Evolutionary conservation across 2,113 vertebrate species (phyloP), one percentile per base, ranked within the genome.

Genomic region (Phyllostomus discolor): DNA sequence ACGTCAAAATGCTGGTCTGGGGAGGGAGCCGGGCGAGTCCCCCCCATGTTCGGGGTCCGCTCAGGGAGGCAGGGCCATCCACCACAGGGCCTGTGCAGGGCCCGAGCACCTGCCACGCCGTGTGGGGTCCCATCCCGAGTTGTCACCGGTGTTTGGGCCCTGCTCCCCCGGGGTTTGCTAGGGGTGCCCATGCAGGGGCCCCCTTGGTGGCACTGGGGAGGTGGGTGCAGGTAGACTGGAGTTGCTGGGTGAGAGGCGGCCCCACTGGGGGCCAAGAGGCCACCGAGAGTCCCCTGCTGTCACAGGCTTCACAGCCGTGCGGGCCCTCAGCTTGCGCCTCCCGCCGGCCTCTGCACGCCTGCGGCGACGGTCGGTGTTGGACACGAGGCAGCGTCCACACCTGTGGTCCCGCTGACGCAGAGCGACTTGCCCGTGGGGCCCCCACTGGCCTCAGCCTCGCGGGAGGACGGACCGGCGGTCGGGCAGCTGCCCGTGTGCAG

Each of bases 1-100:
- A 14, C 7, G 0, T 26, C 24, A 3, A 62, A 19, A 41, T 9
- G 20, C 46, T 48, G 46, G 48, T 35, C 17, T 12, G 33, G n/a
- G 57, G 73, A 57, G 59, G 1, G 0, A 8, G 0, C 72, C 10
- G 19, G 5, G 15, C 33, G 33, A 10, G 6, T 54, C 69, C 38
- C 33, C 5, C 41, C 7, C 11, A 38, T 0, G 0, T 3, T n/a
- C 2, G 0, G 28, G 66, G n/a, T 33, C 11, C 54, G 7, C 1
- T 31, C 4, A 6, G 57, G 35, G 17, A 7, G 33, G 26, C 15
- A 7, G 26, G 59, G 22, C 59, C 10, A 8, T 26, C 22, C 59
- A 62, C 20, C 0, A 24, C 4, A 12, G 26, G 24, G 24, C 59
- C 59, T 57, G 16, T 19, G 52, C 14, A 14, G 46, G 46, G 46